Conservation (phyloP, 35 echinoderm and acorn worm species). For the Heliocidaris tuberculata region DNA sequence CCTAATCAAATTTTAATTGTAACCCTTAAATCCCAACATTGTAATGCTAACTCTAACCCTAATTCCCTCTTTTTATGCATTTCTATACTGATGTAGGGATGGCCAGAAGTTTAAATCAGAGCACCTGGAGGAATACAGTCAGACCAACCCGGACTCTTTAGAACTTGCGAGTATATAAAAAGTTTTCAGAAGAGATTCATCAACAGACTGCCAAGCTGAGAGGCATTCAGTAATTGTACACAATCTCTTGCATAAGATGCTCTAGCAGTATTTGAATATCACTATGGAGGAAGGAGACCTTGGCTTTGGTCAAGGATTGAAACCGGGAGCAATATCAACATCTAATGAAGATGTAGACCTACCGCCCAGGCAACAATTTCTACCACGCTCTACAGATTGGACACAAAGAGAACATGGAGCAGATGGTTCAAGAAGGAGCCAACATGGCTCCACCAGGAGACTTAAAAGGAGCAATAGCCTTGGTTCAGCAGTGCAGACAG, state of each 20-base stretch:
- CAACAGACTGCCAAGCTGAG: background rate
- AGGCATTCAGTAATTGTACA: background rate
- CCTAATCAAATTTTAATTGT: no score
- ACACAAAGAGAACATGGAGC: background rate
- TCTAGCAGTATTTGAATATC: background rate
- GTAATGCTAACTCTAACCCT: no score
- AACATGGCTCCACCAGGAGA: background rate
- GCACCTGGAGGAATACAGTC: no score
- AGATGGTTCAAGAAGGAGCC: background rate
- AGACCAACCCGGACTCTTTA: no score
- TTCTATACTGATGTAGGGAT: background rate
- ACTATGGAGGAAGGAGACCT: slow-evolving; percentile 42
- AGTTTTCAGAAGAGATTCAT: no score
- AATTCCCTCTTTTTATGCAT: no score
- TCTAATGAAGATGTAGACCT: background rate
- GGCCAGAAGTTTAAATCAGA: background rate
- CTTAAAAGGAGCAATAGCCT: slow-evolving; percentile 14
- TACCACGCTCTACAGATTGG: background rate
- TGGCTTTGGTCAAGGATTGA: slow-evolving; percentile 45
- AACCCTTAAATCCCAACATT: no score
- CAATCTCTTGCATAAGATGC: background rate
- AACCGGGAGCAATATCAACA: slow-evolving; percentile 29
- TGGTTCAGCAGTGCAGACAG: background rate
- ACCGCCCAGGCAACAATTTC: background rate
- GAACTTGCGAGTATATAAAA: no score